Evolutionary conservation across 2,888 invertebrate species (phyloP).

Genomic region (Fragum fragum): DNA sequence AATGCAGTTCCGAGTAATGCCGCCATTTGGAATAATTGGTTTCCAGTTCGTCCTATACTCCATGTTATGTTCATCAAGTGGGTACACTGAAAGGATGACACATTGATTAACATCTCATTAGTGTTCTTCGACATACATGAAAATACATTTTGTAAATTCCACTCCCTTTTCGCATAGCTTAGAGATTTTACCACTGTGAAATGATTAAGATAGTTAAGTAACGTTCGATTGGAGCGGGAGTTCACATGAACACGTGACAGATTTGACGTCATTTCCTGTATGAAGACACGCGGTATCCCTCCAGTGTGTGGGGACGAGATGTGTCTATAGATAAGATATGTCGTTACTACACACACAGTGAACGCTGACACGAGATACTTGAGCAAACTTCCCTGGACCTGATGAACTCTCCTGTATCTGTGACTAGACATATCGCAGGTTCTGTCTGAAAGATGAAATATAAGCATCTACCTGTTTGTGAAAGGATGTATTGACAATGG

Average conservation of each 20-base stretch:
- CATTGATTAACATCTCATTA: neutral
- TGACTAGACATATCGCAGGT: neutral
- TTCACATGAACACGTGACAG: conserved; percentile 5
- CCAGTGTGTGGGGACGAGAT: neutral
- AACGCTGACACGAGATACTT: conserved; percentile 3
- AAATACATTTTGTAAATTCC: neutral
- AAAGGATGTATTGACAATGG: too few relatives aligned
- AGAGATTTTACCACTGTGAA: too few relatives aligned
- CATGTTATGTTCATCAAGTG: conserved; percentile 23
- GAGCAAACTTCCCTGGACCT: neutral
- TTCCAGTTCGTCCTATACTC: conserved; percentile 73
- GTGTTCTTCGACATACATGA: neutral
- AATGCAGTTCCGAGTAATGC: conserved; percentile 67
- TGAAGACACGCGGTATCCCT: conserved; percentile 13
- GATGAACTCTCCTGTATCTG: neutral
- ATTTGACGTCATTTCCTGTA: conserved; percentile 31
- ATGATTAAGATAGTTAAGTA: neutral
- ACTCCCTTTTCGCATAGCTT: neutral
- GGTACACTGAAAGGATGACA: neutral
- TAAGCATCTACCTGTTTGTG: too few relatives aligned
- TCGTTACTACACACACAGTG: neutral
- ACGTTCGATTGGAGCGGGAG: neutral
- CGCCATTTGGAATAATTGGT: conserved; percentile 74
- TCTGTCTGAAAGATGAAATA: too few relatives aligned
- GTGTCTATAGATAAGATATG: conserved; percentile 15